These are phyloP conservation scores for Dasypus novemcinctus DNA, from an alignment of 2,113 vertebrate genomes.

Conservation along the genomic window DNA sequence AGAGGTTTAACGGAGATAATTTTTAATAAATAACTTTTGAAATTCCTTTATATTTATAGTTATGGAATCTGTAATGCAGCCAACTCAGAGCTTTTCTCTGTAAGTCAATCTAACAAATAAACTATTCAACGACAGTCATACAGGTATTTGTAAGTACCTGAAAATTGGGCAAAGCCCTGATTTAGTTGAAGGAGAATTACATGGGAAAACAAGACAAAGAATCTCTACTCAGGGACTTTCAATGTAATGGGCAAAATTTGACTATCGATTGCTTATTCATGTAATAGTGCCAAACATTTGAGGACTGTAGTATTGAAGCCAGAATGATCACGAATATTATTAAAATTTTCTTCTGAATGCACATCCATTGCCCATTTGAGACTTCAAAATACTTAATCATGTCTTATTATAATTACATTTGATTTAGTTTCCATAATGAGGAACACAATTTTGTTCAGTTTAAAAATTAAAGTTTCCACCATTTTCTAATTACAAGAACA, in stretches of 20 bases:
- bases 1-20: not conserved
- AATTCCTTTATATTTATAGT: not conserved
- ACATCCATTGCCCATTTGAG: not conserved
- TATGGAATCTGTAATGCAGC: not conserved
- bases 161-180: not conserved
- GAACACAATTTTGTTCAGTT: not conserved
- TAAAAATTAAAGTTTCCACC: slow-evolving; percentile 23
- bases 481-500: slow-evolving; percentile 45
- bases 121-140: not conserved
- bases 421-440: slow-evolving; percentile 37
- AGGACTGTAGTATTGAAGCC: not conserved
- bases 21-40: not conserved
- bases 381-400: slow-evolving; percentile 18
- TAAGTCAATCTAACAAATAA: not conserved
- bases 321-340: not conserved
- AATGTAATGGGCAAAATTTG: not conserved
- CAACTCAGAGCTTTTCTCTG: not conserved
- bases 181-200: not conserved
- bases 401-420: not conserved
- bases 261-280: not conserved
- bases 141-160: not conserved
- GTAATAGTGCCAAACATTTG: not conserved
- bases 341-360: not conserved
- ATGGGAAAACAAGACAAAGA: not conserved
- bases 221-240: not conserved